Evolutionary conservation across 2,888 invertebrate species (phyloP), one percentile per base, ranked within the genome.

Genomic region (Rhagonycha lutea): DNA sequence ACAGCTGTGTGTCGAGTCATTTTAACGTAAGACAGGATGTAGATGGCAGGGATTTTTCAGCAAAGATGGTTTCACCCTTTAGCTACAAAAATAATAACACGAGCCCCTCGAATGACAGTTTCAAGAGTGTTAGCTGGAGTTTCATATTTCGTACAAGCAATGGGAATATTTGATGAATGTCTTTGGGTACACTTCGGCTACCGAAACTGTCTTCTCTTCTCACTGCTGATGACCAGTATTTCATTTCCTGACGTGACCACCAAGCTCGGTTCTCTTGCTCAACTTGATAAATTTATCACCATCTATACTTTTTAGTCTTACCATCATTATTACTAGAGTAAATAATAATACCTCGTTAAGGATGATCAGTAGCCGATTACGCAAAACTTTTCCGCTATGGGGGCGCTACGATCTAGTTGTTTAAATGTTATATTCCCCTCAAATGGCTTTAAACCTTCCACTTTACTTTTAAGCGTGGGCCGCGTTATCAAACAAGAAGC

Each of bases 1-100:
- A 74, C 81, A 80, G 79, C 81, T 79, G 81, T 72, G 47, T 69
- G 72, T 24, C 71, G 70, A 65, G 68, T 60, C 68, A 61, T 80
- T 78, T 71, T 62, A 76, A 77, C 75, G 63, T 73, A 77, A 77
- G 79, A 77, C 81, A 81, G 81, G 80, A 81, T 81, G 81, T 77
- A 75, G 72, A 69, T 69, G 77, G 69, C 47, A 76, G 71, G 23
- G 62, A 65, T 72, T 71, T 74, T 72, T 68, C 71, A 61, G 61
- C 70, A 62, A 76, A 65, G 74, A 63, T 18, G 26, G 29, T 29
- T 47, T 69, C 32, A 76, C 77, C 74, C 74, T 72, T 74, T 72
- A 18, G 23, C 72, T 72, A 67, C 18, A 67, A 67, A 63, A 14
- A 68, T 61, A 70, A 70, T 60, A 69, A 65, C 23, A 65, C 63